Evolutionary conservation across 2,888 invertebrate species (phyloP).

Genomic region (Chrysolina oricalcia): DNA sequence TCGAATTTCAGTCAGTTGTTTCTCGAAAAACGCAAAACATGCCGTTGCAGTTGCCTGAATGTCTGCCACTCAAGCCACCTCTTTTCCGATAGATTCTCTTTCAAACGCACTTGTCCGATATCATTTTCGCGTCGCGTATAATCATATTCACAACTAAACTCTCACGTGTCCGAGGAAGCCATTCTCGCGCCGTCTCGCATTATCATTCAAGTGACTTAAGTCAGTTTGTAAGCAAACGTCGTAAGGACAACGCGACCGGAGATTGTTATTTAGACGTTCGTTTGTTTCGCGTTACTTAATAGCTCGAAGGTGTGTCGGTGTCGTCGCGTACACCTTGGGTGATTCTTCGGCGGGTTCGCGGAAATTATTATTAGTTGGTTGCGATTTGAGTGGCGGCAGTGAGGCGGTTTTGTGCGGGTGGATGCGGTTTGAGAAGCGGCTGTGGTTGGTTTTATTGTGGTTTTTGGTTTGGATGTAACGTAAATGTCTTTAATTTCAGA

Average conservation of each 20-base stretch:
- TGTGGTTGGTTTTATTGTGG: constrained; percentile 18
- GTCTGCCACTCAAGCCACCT: no score
- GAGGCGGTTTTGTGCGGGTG: constrained; percentile 6
- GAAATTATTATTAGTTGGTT: not conserved
- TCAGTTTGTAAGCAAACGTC: constrained; percentile 47
- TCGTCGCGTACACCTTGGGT: constrained; percentile 14
- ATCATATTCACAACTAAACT: constrained; percentile 25
- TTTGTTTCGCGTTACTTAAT: constrained; percentile 32
- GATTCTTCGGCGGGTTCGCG: constrained; percentile 7
- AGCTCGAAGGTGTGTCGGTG: constrained; percentile 25
- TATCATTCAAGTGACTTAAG: constrained; percentile 39
- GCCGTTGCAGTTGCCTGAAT: no score
- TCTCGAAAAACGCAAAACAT: no score
- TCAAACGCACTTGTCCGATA: not conserved
- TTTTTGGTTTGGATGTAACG: not conserved
- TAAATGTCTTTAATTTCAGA: no score
- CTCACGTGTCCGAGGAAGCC: constrained; percentile 30
- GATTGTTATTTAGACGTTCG: constrained; percentile 34
- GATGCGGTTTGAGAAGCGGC: not conserved
- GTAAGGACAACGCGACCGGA: constrained; percentile 41
- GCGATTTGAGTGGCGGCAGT: not conserved
- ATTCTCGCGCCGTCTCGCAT: constrained; percentile 10
- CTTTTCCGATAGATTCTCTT: not conserved
- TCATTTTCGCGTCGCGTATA: constrained; percentile 12
- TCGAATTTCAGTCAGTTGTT: no score